Conservation (phyloP, 2,797 vertebrate species). For the Chrosomus eos region DNA sequence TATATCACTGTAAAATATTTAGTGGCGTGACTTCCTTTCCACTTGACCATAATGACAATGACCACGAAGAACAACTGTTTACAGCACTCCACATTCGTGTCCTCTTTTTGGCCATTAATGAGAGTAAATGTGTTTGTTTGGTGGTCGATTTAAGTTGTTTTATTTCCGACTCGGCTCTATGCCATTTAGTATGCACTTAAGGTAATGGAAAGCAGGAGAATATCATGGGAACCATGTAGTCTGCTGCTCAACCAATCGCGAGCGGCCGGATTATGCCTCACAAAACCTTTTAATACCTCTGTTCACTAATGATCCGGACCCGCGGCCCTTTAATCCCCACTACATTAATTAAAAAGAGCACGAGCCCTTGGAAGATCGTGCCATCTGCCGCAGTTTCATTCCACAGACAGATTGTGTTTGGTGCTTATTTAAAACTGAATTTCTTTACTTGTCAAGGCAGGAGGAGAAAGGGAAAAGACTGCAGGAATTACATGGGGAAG, state of each 20-base stretch:
- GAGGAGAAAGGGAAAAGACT: slow-evolving; percentile 30
- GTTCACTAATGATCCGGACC: slow-evolving; percentile 83
- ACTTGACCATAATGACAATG: background rate
- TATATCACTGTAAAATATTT: background rate
- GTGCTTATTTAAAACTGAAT: slow-evolving; percentile 68
- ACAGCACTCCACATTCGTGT: slow-evolving; percentile 9
- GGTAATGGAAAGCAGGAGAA: slow-evolving; percentile 77
- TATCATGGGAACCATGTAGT: slow-evolving; percentile 71
- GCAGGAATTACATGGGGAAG: slow-evolving; percentile 4
- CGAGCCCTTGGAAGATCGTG: slow-evolving; percentile 76
- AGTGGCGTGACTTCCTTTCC: background rate
- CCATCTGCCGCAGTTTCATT: slow-evolving; percentile 80
- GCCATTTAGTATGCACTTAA: slow-evolving; percentile 76
- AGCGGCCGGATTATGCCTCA: slow-evolving; percentile 80
- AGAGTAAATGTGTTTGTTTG: slow-evolving; percentile 76
- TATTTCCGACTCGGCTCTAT: slow-evolving; percentile 69
- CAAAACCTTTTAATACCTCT: slow-evolving; percentile 85
- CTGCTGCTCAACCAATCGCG: slow-evolving; percentile 76
- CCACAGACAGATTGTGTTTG: slow-evolving; percentile 78
- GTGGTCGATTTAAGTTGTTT: slow-evolving; percentile 57
- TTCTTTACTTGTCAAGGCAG: slow-evolving; percentile 61
- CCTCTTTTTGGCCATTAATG: slow-evolving; percentile 41
- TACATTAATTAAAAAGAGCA: slow-evolving; percentile 85
- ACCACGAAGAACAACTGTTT: slow-evolving; percentile 6
- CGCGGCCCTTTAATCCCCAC: slow-evolving; percentile 82